phyloP scores from a whole-genome alignment of 2,888 invertebrate genomes.

The Meloe dianella region DNA sequence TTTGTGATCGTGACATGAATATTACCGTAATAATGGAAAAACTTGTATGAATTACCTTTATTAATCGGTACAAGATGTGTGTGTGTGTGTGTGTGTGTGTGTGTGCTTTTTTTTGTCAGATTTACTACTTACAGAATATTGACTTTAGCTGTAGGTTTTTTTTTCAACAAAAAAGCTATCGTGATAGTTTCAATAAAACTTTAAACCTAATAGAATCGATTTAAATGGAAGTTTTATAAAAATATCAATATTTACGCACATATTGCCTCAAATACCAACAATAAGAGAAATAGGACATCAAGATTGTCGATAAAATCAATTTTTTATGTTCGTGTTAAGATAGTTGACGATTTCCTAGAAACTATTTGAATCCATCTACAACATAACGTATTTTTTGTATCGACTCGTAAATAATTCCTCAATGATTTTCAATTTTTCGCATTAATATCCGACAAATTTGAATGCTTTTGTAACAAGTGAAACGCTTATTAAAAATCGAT shows the following conservation, averaged over 20 bases:
- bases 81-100: no score
- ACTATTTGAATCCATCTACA: no score
- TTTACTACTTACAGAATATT: neutral
- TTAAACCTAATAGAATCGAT: neutral
- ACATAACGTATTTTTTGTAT: no score
- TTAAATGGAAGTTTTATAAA: neutral
- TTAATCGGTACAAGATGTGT: neutral
- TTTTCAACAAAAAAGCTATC: neutral
- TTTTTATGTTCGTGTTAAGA: neutral
- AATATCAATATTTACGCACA: neutral
- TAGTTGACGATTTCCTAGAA: neutral
- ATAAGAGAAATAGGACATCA: neutral
- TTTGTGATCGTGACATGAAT: neutral
- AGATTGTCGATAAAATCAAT: neutral
- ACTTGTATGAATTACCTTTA: neutral
- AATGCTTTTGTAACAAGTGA: neutral
- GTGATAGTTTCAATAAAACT: neutral
- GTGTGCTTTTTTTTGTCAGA: no score
- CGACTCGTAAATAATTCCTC: neutral
- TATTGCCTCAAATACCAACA: neutral
- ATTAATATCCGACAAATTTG: slow-evolving; percentile 12
- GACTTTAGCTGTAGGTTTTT: neutral
- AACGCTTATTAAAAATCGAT: neutral
- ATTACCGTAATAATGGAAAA: neutral
- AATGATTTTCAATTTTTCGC: slow-evolving; percentile 9